phyloP scores from a whole-genome alignment of 2,888 invertebrate species.

The Isoperla grammatica region DNA sequence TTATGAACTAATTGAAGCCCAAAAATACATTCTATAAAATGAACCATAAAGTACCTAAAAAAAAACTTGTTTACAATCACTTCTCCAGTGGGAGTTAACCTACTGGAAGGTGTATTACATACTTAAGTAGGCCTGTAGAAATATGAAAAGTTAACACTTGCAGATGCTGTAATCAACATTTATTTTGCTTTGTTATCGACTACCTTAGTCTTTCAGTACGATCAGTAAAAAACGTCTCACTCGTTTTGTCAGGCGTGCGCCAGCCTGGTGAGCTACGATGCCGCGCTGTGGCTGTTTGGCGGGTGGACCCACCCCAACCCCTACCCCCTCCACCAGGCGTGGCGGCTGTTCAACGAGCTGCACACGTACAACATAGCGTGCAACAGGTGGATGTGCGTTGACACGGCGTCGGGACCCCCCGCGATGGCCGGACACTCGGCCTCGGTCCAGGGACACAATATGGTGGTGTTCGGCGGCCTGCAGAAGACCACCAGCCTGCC shows the following conservation, averaged over 20 bases:
- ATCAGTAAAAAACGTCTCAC: too few species aligned
- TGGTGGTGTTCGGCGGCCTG: constrained; percentile 76
- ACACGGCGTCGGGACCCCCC: constrained; percentile 59
- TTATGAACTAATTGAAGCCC: too few species aligned
- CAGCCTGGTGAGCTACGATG: constrained; percentile 81
- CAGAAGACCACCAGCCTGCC: constrained; percentile 30
- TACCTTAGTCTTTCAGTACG: too few species aligned
- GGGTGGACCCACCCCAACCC: constrained; percentile 93
- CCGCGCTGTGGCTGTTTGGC: constrained; percentile 82
- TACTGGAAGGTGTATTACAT: too few species aligned
- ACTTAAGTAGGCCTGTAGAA: too few species aligned
- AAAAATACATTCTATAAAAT: too few species aligned
- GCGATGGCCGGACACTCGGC: constrained; percentile 92
- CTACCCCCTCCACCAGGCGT: constrained; percentile 74
- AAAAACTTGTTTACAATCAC: too few species aligned
- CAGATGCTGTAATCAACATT: too few species aligned
- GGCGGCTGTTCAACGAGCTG: constrained; percentile 86
- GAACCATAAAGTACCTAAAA: too few species aligned
- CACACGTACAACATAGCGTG: constrained; percentile 77
- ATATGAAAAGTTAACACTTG: too few species aligned
- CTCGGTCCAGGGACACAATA: constrained; percentile 70
- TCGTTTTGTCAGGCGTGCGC: constrained; percentile 62
- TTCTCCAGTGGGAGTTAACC: too few species aligned
- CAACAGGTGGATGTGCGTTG: constrained; percentile 72
- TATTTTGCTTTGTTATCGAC: too few species aligned